phyloP scores from a whole-genome alignment of 2,888 invertebrate genomes.

The Leptopilina syphax region DNA sequence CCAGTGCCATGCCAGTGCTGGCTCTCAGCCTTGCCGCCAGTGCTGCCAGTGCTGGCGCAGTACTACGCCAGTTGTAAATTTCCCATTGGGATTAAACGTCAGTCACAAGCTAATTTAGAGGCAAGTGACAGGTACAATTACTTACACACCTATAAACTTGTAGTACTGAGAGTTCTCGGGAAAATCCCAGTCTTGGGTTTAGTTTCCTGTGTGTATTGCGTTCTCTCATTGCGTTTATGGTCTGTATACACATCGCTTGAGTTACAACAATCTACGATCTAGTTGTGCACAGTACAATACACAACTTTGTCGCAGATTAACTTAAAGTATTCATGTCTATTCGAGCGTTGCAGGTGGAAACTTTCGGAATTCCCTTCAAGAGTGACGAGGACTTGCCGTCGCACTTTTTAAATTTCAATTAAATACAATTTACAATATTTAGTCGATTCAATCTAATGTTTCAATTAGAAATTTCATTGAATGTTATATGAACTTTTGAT shows the following conservation, averaged over 20 bases:
- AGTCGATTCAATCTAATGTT: not conserved
- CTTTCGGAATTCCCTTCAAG: not conserved
- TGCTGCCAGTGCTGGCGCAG: no score
- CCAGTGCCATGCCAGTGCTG: no score
- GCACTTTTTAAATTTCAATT: no score
- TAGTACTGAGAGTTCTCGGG: not conserved
- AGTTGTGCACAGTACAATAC: conserved; percentile 8
- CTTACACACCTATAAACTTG: conserved; percentile 20
- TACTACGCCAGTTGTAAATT: no score
- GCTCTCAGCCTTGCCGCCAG: no score
- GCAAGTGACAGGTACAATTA: conserved; percentile 22
- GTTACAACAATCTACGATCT: not conserved
- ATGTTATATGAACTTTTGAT: not conserved
- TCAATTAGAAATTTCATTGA: not conserved
- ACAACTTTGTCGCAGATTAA: conserved; percentile 33
- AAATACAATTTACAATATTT: no score
- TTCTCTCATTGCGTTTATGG: conserved; percentile 27
- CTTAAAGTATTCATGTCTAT: conserved; percentile 11
- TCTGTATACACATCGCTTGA: conserved; percentile 18
- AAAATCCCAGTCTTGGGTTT: conserved; percentile 12
- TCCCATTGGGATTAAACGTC: no score
- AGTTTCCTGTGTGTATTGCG: conserved; percentile 21
- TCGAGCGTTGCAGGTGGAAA: not conserved
- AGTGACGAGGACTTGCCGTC: not conserved
- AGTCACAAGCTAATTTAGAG: not conserved